Percentiles rank a stretch among this genome's conserved stretches.
These are phyloP conservation scores for Dermatemys mawii DNA, from an alignment of 2,113 vertebrate species.

Conservation along the genomic window DNA sequence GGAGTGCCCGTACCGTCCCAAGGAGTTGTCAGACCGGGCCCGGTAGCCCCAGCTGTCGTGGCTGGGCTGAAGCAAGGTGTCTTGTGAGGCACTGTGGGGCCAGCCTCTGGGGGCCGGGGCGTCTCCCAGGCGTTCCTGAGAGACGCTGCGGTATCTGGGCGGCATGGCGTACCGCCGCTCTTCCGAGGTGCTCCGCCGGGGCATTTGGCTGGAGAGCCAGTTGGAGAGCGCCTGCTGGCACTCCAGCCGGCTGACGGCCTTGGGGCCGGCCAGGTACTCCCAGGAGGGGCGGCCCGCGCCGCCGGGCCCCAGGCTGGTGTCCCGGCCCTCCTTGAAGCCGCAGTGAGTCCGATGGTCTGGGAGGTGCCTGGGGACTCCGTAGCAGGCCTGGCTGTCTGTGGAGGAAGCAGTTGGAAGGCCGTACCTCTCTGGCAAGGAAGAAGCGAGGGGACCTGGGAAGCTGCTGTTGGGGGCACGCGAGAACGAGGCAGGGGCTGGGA, in stretches of 20 bases:
- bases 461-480: constrained; percentile 74
- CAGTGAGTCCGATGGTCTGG: constrained; percentile 68
- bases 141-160: constrained; percentile 90
- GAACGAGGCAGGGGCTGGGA: constrained; percentile 81
- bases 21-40: constrained; percentile 87
- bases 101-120: constrained; percentile 74
- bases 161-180: constrained; percentile 81
- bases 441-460: constrained; percentile 42
- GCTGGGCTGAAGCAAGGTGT: constrained; percentile 85
- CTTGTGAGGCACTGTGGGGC: constrained; percentile 94
- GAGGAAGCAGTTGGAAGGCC: constrained; percentile 20
- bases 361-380: constrained; percentile 74
- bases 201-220: constrained; percentile 90
- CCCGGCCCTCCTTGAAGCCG: constrained; percentile 54
- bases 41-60: constrained; percentile 76
- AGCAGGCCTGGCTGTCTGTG: constrained; percentile 79
- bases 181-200: constrained; percentile 77
- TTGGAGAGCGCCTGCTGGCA: constrained; percentile 91
- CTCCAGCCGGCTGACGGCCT: constrained; percentile 74
- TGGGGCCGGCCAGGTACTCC: constrained; percentile 64
- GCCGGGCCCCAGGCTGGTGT: background rate
- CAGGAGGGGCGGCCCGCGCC: constrained; percentile 64
- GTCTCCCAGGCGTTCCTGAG: constrained; percentile 92
- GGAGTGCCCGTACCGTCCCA: constrained; percentile 84
- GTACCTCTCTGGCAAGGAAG: constrained; percentile 63